These are phyloP conservation scores for Actinostola sp. DNA, from an alignment of 92 coral and sea anemone species.

Conservation along the genomic window DNA sequence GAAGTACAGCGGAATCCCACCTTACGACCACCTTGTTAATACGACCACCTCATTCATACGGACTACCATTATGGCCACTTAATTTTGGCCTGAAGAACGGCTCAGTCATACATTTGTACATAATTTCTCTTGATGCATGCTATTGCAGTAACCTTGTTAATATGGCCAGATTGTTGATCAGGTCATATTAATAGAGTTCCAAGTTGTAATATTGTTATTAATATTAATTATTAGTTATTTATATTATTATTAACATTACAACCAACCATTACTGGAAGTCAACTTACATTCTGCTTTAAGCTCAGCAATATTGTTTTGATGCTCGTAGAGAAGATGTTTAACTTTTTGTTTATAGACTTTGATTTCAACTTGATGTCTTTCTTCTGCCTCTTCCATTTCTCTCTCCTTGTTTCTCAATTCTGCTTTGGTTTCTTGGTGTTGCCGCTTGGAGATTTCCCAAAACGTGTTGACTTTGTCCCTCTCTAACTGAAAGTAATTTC, in stretches of 20 bases:
- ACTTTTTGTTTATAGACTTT: constrained; percentile 99
- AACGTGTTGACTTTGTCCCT: constrained; percentile 97
- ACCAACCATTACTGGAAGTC: background rate
- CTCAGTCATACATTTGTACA: too few species aligned
- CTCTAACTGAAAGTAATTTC: constrained; percentile 95
- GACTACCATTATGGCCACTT: too few species aligned
- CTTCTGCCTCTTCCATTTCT: constrained; percentile 99
- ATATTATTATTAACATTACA: background rate
- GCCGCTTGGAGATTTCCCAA: constrained; percentile 97
- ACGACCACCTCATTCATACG: too few species aligned
- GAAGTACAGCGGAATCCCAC: too few species aligned
- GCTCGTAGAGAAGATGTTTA: constrained; percentile 93
- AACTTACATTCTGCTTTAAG: constrained; percentile 96
- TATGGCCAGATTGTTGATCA: too few species aligned
- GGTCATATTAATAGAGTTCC: too few species aligned
- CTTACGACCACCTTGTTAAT: too few species aligned
- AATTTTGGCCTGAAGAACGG: too few species aligned
- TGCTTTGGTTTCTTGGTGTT: constrained; percentile 90
- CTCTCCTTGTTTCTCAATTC: constrained; percentile 92
- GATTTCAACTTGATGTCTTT: constrained; percentile 96
- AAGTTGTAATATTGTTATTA: too few species aligned
- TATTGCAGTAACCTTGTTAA: too few species aligned
- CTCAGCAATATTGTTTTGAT: constrained; percentile 97
- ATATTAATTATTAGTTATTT: too few species aligned
- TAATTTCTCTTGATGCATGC: too few species aligned